Conservation (phyloP, 2,888 invertebrate genomes). For the Himalopsyche kuldschensis region DNA sequence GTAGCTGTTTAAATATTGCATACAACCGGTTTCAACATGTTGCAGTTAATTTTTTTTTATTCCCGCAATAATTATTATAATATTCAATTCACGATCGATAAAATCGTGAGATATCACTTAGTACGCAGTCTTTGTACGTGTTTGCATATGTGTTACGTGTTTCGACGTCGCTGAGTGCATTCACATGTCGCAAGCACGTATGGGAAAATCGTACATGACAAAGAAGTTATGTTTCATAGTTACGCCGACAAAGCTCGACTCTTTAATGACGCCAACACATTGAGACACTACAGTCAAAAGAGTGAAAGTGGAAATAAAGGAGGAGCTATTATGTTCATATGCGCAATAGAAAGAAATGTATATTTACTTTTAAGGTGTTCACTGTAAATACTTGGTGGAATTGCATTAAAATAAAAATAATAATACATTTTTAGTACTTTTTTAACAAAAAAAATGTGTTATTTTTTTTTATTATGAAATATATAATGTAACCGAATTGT, state of each 20-base stretch:
- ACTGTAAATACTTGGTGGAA: too few species aligned
- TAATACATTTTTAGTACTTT: too few species aligned
- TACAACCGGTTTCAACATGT: too few species aligned
- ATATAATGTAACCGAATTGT: too few species aligned
- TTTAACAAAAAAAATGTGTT: too few species aligned
- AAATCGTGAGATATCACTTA: not conserved
- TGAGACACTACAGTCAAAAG: not conserved
- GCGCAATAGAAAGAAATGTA: too few species aligned
- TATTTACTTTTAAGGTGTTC: too few species aligned
- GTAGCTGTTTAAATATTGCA: too few species aligned
- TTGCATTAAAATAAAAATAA: too few species aligned
- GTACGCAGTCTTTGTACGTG: not conserved
- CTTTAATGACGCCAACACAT: not conserved
- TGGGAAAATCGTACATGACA: not conserved
- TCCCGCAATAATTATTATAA: not conserved
- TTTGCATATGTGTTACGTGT: not conserved
- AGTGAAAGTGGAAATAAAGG: too few species aligned
- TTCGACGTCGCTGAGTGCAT: not conserved
- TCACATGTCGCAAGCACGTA: not conserved
- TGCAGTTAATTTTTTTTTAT: not conserved
- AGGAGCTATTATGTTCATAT: too few species aligned
- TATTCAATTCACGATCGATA: not conserved
- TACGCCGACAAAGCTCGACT: not conserved
- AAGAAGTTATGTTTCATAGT: not conserved
- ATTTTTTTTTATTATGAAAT: too few species aligned